Evolutionary conservation across 1,140 invertebrate genomes (phyloP).

Genomic region (Rhyzopertha dominica): DNA sequence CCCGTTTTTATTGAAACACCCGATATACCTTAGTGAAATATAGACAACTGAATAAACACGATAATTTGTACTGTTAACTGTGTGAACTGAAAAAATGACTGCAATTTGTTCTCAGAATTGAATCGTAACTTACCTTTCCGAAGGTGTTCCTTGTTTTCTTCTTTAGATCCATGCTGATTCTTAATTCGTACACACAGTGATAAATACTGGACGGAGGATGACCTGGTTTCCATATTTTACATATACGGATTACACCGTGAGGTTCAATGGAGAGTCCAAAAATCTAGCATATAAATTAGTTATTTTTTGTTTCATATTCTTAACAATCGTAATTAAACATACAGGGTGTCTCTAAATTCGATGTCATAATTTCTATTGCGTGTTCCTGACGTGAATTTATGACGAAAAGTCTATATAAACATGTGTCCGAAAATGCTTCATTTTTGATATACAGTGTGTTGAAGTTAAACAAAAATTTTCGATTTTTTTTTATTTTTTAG

Average conservation of each 20-base stretch:
- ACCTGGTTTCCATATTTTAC: slow-evolving; percentile 29
- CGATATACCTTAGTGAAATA: slow-evolving; percentile 1
- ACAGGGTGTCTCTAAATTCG: neutral
- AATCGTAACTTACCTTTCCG: slow-evolving; percentile 24
- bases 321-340: slow-evolving; percentile 7
- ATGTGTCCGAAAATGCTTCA: neutral
- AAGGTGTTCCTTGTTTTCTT: slow-evolving; percentile 29
- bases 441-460: slow-evolving; percentile 1
- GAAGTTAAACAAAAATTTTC: slow-evolving; percentile 11
- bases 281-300: slow-evolving; percentile 16
- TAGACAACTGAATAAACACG: neutral
- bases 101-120: neutral
- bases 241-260: slow-evolving; percentile 21
- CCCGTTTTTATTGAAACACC: neutral
- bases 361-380: neutral
- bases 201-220: slow-evolving; percentile 10
- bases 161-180: slow-evolving; percentile 18
- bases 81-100: neutral
- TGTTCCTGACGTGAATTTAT: neutral
- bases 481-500: too few species aligned
- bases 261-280: slow-evolving; percentile 13
- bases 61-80: neutral
- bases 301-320: neutral
- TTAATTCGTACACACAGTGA: slow-evolving; percentile 24
- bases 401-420: neutral